Percentiles rank a stretch among this genome's conserved stretches.
Conservation (phyloP, 1,140 invertebrate genomes). For the Listronotus oregonensis region DNA sequence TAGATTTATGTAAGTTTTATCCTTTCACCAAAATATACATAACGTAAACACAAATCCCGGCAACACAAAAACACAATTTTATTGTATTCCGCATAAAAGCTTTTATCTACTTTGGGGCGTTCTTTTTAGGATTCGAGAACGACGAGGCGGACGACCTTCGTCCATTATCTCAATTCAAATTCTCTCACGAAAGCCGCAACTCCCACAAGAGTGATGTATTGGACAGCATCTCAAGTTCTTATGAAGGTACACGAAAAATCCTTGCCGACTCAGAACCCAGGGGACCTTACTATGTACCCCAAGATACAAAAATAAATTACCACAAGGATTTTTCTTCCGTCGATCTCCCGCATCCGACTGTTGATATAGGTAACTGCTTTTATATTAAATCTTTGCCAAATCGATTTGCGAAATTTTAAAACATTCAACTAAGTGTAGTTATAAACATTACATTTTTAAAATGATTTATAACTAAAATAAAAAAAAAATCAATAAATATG, state of each 20-base stretch:
- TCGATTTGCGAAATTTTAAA: conserved; percentile 16
- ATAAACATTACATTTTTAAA: too few relatives aligned
- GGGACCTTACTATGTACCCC: conserved; percentile 49
- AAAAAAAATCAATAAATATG: too few relatives aligned
- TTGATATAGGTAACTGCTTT: conserved; percentile 51
- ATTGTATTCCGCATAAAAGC: conserved; percentile 18
- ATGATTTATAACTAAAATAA: too few relatives aligned
- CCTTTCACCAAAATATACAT: background rate
- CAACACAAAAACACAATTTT: conserved; percentile 12
- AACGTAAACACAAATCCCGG: conserved; percentile 6
- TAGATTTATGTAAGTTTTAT: background rate
- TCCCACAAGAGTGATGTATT: conserved; percentile 55
- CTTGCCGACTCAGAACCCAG: conserved; percentile 55
- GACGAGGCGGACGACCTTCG: conserved; percentile 29
- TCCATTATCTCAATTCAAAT: conserved; percentile 39
- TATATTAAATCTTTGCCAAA: conserved; percentile 24
- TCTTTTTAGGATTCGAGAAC: conserved; percentile 20
- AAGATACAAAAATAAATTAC: conserved; percentile 47
- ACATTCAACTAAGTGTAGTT: too few relatives aligned
- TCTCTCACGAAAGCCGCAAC: conserved; percentile 43
- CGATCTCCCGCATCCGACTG: conserved; percentile 55
- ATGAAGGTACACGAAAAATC: conserved; percentile 57
- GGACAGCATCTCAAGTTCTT: conserved; percentile 61
- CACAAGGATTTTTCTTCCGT: conserved; percentile 27
- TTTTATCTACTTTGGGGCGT: conserved; percentile 26